Evolutionary conservation across 1,140 invertebrate genomes (phyloP).

Genomic region (Diuraphis noxia): DNA sequence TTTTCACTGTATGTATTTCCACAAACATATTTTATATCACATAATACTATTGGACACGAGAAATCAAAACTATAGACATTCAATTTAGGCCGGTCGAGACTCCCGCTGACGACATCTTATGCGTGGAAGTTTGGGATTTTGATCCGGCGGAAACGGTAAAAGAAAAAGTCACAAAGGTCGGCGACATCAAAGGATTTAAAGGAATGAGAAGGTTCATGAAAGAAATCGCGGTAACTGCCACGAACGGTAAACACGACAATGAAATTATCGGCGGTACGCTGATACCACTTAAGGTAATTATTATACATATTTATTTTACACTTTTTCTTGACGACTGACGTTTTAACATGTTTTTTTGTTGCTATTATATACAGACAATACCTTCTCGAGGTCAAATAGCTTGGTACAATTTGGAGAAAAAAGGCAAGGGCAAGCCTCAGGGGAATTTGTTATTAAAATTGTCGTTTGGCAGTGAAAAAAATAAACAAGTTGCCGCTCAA

Average conservation of each 20-base stretch:
- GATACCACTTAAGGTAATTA: constrained; percentile 77
- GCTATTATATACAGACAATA: constrained; percentile 70
- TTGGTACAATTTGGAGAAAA: constrained; percentile 89
- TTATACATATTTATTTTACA: constrained; percentile 22
- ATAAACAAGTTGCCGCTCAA: constrained; percentile 77
- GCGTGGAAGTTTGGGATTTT: constrained; percentile 77
- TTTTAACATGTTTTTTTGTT: background rate
- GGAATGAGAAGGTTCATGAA: constrained; percentile 85
- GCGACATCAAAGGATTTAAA: constrained; percentile 80
- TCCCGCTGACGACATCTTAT: constrained; percentile 63
- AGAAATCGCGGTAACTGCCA: constrained; percentile 93
- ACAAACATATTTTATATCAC: background rate
- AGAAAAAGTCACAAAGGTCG: constrained; percentile 83
- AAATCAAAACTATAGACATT: background rate
- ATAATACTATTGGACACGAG: background rate
- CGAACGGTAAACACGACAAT: constrained; percentile 90
- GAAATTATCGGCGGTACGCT: constrained; percentile 89
- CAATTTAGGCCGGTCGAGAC: constrained; percentile 61
- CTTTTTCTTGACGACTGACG: background rate
- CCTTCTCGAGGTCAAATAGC: constrained; percentile 83
- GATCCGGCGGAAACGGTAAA: constrained; percentile 85
- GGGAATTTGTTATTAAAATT: constrained; percentile 82
- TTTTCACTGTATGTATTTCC: constrained; percentile 89
- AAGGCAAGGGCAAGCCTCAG: constrained; percentile 78
- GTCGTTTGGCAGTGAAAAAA: constrained; percentile 79